Base-by-base conservation (phyloP, 2,113 vertebrate species). In the Etia nguti region DNA sequence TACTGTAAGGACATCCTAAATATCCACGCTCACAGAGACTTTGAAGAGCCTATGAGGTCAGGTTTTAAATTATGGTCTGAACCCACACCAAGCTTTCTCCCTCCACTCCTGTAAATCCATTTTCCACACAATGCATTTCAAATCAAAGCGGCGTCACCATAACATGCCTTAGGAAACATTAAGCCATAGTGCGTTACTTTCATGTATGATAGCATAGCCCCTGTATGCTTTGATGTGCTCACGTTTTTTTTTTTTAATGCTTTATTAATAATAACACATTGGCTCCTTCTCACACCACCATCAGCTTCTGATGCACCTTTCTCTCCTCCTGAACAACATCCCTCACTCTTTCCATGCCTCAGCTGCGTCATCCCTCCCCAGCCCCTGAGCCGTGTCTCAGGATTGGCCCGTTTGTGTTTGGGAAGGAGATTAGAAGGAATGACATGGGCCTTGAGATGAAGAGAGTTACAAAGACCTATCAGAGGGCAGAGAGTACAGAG, bases 81-180 rank as follows among this genome's bases (percentile, higher is more conserved):
- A 90, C 91, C 92, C 92, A 93, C 87, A 81, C 83, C 84, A 68
- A 81, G 89, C 86, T 91, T 88, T 90, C 88, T 90, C 93, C 92
- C 92, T 92, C 80, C 84, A 84, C 92, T 96, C 94, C 91, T 94
- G 92, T 93, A 94, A 97, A 97, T 97, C 96, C 95, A 96, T 97
- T 97, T 94, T 95, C 93, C 96, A 96, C 95, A 95, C 96, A 96
- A 95, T 95, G 94, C 96, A 95, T 97, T 96, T 96, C 93, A 96
- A 96, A 97, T 96, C 94, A 96, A 96, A 96, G 95, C 93, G 57
- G 93, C 95, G 92, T 96, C 93, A 94, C 95, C 96, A 92, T 94
- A 95, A 96, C 92, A 90, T 26, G 94, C 96, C 96, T 94, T 93
- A 96, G 96, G 96, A 97, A 95, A 96, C 96, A 96, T 97, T 96